Base-by-base conservation (phyloP, 2,113 vertebrate genomes). In the Corythoichthys haematopterus region DNA sequence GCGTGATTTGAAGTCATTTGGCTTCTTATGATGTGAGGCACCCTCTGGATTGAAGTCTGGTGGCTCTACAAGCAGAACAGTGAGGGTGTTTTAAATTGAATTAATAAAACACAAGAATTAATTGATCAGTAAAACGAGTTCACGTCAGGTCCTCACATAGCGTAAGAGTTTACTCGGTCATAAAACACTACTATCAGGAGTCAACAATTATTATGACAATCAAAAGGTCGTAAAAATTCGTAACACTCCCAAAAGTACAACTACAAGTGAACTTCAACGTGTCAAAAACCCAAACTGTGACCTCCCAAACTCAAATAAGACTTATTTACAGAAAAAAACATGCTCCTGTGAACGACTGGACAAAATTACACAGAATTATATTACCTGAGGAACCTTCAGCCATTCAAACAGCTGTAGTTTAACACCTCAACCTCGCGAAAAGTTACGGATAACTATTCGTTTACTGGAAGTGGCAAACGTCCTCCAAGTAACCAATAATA, bases 1-100 rank as follows among this genome's bases (percentile, higher is more conserved):
- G 68, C 90, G 80, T 85, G 85, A 86, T 69, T 80, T 80, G 64
- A 89, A 83, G 76, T 91, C 85, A 70, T 78, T 58, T 53, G 87
- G 76, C 76, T 80, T 91, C 75, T 91, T 91, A 80, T 88, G 85
- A 80, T 88, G 86, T 33, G 90, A 84, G 47, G 87, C 87, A 68
- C 88, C 93, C 83, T 93, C 92, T 63, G 92, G 85, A 87, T 69
- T 93, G 59, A 94, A 84, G 74, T 93, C 91, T 68, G 88, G 71
- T 35, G 84, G 72, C 62, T 90, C 94, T 96, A 76, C 28, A 75
- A 66, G 20, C 3, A 74, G 3, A 38, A 37, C 45, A n/a, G 11
- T 15, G 16, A 68, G 6, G 38, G 35, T 15, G 20, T 55, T 15
- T 28, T 28, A 28, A 28, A 28, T 28, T 28, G 20, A 28, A 28